A percentile compares a stretch with the other conserved stretches of the same genome.
Evolutionary conservation across 53 echinoderm and acorn worm species (phyloP).

Genomic region (Echinometra lucunter): DNA sequence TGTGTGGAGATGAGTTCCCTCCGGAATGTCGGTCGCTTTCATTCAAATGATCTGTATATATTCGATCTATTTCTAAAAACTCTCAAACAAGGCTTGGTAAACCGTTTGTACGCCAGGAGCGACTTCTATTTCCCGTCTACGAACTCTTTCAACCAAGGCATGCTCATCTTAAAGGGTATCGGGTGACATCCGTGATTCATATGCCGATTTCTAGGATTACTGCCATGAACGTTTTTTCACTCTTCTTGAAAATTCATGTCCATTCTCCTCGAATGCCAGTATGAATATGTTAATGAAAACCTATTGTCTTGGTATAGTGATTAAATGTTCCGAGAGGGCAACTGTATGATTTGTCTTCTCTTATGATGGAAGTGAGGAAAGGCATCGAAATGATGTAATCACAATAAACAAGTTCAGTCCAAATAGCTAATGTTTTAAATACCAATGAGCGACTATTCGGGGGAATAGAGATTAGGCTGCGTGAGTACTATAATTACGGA

Average conservation of each 20-base stretch:
- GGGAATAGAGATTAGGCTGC: no score
- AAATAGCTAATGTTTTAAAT: no score
- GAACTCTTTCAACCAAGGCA: background rate
- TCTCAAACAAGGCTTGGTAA: background rate
- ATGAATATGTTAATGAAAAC: background rate
- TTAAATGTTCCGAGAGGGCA: no score
- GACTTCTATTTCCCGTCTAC: background rate
- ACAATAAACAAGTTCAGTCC: no score
- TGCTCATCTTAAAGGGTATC: background rate
- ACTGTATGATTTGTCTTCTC: no score
- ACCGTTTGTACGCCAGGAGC: background rate
- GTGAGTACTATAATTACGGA: no score
- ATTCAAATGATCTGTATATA: background rate
- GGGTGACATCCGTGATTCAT: conserved; percentile 2
- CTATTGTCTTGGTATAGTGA: no score
- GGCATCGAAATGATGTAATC: no score
- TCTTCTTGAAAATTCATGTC: background rate
- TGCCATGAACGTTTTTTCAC: background rate
- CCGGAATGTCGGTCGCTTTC: background rate
- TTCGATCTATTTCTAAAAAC: conserved; percentile 11
- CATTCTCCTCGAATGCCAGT: background rate
- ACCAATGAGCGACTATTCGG: no score
- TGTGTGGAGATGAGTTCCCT: background rate
- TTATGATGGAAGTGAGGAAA: no score
- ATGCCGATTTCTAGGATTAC: background rate